Evolutionary conservation across 2,888 invertebrate genomes (phyloP).

Genomic region (Patella caerulea): DNA sequence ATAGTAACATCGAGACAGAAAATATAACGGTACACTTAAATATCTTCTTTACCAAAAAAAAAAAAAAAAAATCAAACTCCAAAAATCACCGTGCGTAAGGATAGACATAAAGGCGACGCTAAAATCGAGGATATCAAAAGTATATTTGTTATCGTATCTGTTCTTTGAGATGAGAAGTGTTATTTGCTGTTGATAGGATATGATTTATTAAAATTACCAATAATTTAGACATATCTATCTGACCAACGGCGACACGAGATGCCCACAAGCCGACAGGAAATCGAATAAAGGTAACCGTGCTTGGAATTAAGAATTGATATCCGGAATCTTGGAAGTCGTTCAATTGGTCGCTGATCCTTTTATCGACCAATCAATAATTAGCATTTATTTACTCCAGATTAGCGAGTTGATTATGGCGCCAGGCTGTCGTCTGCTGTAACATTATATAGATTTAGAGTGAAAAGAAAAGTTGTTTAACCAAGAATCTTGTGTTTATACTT

Average conservation of each 20-base stretch:
- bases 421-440: neutral
- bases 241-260: neutral
- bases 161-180: too few relatives aligned
- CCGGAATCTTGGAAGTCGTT: neutral
- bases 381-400: conserved; percentile 5
- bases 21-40: neutral
- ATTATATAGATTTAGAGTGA: neutral
- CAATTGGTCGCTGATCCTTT: conserved; percentile 2
- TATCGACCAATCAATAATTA: conserved; percentile 11
- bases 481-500: neutral
- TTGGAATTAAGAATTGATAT: conserved; percentile 7
- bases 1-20: neutral
- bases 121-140: too few relatives aligned
- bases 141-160: neutral
- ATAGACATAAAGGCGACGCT: too few relatives aligned
- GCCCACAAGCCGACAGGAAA: neutral
- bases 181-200: too few relatives aligned
- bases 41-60: too few relatives aligned
- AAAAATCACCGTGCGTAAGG: too few relatives aligned
- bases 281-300: conserved; percentile 10
- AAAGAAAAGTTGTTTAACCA: neutral
- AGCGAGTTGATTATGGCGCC: conserved; percentile 2
- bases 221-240: neutral
- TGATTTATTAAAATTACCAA: neutral
- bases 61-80: too few relatives aligned